These are phyloP conservation scores for Drosophila gaucha DNA, from an alignment of 2,888 invertebrate genomes.

Conservation along the genomic window DNA sequence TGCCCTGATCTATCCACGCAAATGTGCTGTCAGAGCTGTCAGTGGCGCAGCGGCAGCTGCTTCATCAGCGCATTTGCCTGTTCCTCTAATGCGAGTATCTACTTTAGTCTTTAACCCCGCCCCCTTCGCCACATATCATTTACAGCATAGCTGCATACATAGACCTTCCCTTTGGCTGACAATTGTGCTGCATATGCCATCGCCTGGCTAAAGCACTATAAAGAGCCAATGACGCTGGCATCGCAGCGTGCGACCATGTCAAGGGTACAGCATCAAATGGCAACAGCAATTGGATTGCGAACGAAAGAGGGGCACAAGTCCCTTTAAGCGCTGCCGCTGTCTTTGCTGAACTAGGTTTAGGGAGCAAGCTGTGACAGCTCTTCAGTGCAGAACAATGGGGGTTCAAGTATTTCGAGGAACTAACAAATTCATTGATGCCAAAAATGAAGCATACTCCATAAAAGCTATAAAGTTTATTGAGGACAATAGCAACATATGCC, in stretches of 20 bases:
- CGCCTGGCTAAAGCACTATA: slow-evolving; percentile 35
- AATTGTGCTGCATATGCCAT: slow-evolving; percentile 27
- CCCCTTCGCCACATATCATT: slow-evolving; percentile 45
- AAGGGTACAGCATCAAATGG: slow-evolving; percentile 49
- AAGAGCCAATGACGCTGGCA: slow-evolving; percentile 39
- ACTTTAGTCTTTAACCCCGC: slow-evolving; percentile 33
- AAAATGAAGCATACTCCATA: slow-evolving; percentile 8
- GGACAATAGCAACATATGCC: slow-evolving; percentile 18
- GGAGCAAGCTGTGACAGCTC: slow-evolving; percentile 35
- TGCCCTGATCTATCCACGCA: slow-evolving; percentile 40
- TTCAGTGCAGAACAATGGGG: slow-evolving; percentile 23
- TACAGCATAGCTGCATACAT: slow-evolving; percentile 24
- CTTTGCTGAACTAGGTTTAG: slow-evolving; percentile 40
- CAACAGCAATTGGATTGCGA: slow-evolving; percentile 33
- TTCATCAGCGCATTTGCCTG: slow-evolving; percentile 45
- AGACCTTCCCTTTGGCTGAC: slow-evolving; percentile 14
- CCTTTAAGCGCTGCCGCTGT: slow-evolving; percentile 35
- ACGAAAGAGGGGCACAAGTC: slow-evolving; percentile 5
- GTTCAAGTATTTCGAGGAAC: slow-evolving; percentile 16
- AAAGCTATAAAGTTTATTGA: slow-evolving; percentile 7
- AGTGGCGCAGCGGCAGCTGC: slow-evolving; percentile 40
- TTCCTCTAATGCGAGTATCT: slow-evolving; percentile 36
- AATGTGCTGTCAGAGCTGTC: slow-evolving; percentile 56
- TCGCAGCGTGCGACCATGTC: slow-evolving; percentile 60
- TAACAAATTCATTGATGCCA: slow-evolving; percentile 32